Conservation (phyloP, 2,888 invertebrate genomes). For the Sminthurides aquaticus region DNA sequence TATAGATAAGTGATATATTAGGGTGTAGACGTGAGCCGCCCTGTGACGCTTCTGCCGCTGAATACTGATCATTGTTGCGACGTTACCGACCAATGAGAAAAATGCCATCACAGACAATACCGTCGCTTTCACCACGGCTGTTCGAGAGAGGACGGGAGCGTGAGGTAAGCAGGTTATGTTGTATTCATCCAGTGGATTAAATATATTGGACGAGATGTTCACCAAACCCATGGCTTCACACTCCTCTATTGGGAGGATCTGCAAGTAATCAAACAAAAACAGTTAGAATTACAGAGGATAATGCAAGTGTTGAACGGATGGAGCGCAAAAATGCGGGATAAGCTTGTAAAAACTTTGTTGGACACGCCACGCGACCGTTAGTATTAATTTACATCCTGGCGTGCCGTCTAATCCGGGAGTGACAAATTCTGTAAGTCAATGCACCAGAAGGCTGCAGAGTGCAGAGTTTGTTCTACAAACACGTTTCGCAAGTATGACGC, state of each 20-base stretch:
- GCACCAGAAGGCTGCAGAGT: too few relatives aligned
- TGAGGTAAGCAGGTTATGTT: conserved; percentile 50
- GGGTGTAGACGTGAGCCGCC: conserved; percentile 58
- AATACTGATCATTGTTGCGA: conserved; percentile 69
- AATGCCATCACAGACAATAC: conserved; percentile 63
- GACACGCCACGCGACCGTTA: too few relatives aligned
- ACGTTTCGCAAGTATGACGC: too few relatives aligned
- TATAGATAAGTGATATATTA: conserved; percentile 72
- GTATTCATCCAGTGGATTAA: not conserved
- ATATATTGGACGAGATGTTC: conserved; percentile 1
- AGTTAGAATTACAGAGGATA: too few relatives aligned
- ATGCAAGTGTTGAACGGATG: too few relatives aligned
- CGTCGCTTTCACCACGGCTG: conserved; percentile 59
- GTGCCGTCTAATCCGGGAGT: too few relatives aligned
- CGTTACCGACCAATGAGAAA: conserved; percentile 65
- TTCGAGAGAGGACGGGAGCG: conserved; percentile 61
- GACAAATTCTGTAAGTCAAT: too few relatives aligned
- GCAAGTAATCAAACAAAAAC: too few relatives aligned
- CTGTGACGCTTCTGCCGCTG: conserved; percentile 46
- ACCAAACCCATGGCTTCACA: conserved; percentile 8
- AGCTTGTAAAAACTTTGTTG: too few relatives aligned
- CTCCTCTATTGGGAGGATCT: conserved; percentile 8
- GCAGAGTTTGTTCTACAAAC: too few relatives aligned
- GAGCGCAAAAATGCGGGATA: too few relatives aligned
- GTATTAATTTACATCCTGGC: too few relatives aligned